Base-by-base conservation (phyloP, 2,888 invertebrate species). In the Caenorhabditis zanzibari region DNA sequence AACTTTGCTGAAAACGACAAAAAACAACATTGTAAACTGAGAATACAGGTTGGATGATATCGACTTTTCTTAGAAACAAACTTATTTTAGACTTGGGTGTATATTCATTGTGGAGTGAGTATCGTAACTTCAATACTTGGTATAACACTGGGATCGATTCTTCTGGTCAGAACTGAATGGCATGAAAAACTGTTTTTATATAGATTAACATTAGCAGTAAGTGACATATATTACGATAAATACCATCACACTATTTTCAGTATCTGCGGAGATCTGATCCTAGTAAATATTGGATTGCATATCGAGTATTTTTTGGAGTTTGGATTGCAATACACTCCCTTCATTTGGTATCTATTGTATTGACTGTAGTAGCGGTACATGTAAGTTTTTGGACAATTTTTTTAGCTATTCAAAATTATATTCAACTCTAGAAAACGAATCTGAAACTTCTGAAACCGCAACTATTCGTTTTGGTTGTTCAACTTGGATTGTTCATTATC, bases 301-400 rank as follows among this genome's bases (percentile, higher is more conserved):
- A 87, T 75, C 75, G 81, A 41, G 38, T 84, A n/a, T 81, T 84
- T 14, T 71, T 77, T 56, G 58, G 66, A 10, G 10, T 61, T 19
- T 87, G 87, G 87, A 86, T 84, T 35, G 54, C 83, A 9, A 22
- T 82, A 9, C 87, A 88, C 58, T 61, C 71, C n/a, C 7, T 86
- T 7, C 86, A 87, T 72, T 52, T 85, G 0, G 26, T 68, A 47
- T 66, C 85, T 0, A 83, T 86, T 7, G 54, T 73, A 0, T 28
- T 74, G 28, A 85, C 86, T 16, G 44, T 88, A 54, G 35, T 83
- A 10, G 87, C 71, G 14, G 75, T 85, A 32, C 76, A 82, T 73
- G 85, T 85, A 47, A 52, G 72, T 44, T 32, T 22, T n/a, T 26
- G n/a, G n/a, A n/a, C n/a, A n/a, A n/a, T 14, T n/a, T 56, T 56